Base-by-base conservation (phyloP, 2,888 invertebrate genomes). In the Proisotoma minuta region DNA sequence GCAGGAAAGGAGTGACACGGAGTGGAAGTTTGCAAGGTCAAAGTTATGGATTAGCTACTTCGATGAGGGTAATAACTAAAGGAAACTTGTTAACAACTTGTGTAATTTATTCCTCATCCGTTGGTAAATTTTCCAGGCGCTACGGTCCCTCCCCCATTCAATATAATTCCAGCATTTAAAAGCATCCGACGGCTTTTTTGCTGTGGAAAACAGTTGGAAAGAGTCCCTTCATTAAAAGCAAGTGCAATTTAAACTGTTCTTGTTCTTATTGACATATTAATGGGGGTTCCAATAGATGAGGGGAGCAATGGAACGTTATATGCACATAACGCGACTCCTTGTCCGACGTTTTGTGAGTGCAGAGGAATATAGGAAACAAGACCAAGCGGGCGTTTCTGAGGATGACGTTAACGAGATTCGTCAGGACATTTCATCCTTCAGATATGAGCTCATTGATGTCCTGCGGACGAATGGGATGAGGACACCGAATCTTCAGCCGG, bases 371-470 rank as follows among this genome's bases (percentile, higher is more conserved):
- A 80, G 89, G 49, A 91, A 90, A 70, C 84, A 91, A 54, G 94
- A 96, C 77, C 91, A 93, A 59, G 89, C 87, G 65, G 91, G 92
- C 8, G 90, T 97, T 24, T 94, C 92, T 0, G 97, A 97, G 77
- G 98, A 98, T 78, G 97, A 98, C 78, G 91, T 98, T 69, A 95
- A 95, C 85, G 98, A 98, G 81, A 92, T 97, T 75, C 85, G 97
- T 74, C 96, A 97, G 76, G 97, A 97, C 77, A 94, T 97, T 68
- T 94, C 93, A n/a, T 89, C 93, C 3, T 83, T 97, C 70, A 83
- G 94, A 67, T 97, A 88, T 77, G 96, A 97, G 76, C 81, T 97
- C 23, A 86, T 97, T 59, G 94, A 95, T 75, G 94, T 97, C 75
- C 84, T 97, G 12, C 83, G 85, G 59, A 87, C 87, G 72, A 96